Evolutionary conservation across 2,113 vertebrate species (phyloP).

Genomic region (Daphoenositta chrysoptera): DNA sequence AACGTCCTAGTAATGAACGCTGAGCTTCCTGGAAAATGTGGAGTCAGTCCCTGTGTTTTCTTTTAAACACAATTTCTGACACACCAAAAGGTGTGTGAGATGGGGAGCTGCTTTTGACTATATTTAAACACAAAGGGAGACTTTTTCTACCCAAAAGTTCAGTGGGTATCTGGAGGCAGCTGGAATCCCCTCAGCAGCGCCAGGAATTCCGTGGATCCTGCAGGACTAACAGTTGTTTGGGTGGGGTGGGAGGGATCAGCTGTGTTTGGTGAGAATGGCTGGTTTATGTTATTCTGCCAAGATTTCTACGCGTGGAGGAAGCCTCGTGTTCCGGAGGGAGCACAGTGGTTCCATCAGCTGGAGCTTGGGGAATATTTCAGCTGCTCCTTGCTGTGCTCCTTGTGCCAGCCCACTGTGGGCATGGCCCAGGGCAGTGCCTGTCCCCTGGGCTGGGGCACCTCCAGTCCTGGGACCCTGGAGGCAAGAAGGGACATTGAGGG

Average conservation of each 20-base stretch:
- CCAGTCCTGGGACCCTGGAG: background rate
- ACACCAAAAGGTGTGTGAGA: background rate
- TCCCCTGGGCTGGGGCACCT: background rate
- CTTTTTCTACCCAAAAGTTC: background rate
- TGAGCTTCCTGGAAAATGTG: accelerated
- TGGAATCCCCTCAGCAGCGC: background rate
- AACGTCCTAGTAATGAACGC: accelerated
- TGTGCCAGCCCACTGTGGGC: background rate
- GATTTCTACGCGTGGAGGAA: background rate
- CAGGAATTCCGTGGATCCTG: accelerated
- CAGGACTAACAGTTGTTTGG: background rate
- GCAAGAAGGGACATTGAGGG: background rate
- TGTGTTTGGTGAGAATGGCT: background rate
- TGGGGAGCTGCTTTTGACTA: background rate
- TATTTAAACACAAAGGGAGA: background rate
- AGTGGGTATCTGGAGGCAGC: background rate
- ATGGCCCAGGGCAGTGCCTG: background rate
- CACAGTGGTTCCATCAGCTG: background rate
- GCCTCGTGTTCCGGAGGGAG: background rate
- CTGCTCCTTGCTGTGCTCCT: background rate
- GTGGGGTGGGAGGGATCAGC: accelerated
- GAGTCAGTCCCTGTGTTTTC: background rate
- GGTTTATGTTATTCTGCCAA: background rate
- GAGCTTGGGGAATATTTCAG: background rate
- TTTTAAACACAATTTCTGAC: no score